Evolutionary conservation across 2,113 vertebrate species (phyloP), one percentile per base, ranked within the genome.

Genomic region (Neofelis nebulosa): DNA sequence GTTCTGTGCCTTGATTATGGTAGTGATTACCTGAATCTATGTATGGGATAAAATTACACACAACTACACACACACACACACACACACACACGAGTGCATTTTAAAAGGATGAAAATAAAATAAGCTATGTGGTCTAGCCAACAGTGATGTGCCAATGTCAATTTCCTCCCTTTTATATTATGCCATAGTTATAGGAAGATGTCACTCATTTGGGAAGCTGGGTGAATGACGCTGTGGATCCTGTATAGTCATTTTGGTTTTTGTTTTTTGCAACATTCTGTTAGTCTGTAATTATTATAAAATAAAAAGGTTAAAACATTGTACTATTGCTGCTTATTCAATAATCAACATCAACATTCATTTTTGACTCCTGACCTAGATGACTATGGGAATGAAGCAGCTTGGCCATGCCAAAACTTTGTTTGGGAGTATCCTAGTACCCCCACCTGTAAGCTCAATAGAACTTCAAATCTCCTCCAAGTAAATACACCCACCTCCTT

Each of bases 141-240:
- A 48, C 18, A 66, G 36, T 19, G 66, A n/a, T 23, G 5, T 7
- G 6, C 12, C 45, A 55, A 38, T 61, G 52, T 76, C 15, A 66
- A 1, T 41, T 65, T 89, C 33, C 3, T 83, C 52, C 33, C 41
- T 86, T 50, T 48, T 18, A n/a, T 69, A 63, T 52, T 69, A 19
- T 27, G 21, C 36, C 65, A 21, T 3, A 45, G 6, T 78, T 61
- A 38, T 16, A 89, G 65, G 29, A 92, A 61, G 12, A 57, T 50
- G 8, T 11, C 27, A 66, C 12, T 19, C 7, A 7, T 74, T 41
- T 38, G 36, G 2, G 23, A 80, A 57, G 15, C 2, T 66, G 7
- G 4, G 1, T 21, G 7, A 61, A 41, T 38, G 10, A 23, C 25
- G 1, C 2, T 83, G 4, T 9, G 13, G 5, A 55, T 4, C 33